Evolutionary conservation across 1,140 invertebrate species (phyloP), one percentile per base, ranked within the genome.

Genomic region (Homarus americanus): DNA sequence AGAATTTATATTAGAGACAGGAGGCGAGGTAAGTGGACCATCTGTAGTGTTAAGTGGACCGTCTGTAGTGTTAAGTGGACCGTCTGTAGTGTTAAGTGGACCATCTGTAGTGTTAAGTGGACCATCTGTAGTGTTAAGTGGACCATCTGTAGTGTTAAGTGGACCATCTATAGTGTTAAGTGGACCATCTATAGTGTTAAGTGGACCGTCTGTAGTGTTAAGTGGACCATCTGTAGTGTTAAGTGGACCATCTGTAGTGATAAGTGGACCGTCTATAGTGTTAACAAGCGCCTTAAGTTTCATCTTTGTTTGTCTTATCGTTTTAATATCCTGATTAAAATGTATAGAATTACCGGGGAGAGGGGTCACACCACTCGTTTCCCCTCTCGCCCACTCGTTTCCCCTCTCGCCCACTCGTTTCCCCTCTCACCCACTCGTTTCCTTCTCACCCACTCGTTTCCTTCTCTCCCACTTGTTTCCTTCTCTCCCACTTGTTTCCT

Each of bases 241-340:
- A 83, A 83, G 63, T 38, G 82, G 58, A 69, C 82, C 82, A 63
- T 66, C 82, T 38, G 63, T 15, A 83, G 63, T 69, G 63, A 32
- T 82, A 58, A 83, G 63, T 38, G 82, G 58, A 69, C 82, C 82
- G 82, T 66, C 82, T 38, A 36, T 15, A 83, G 63, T 69, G 82
- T 83, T 34, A 83, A 83, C 82, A 83, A 28, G 38, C 32, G 69
- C 82, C 82, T 69, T 40, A 83, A 34, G 69, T 38, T 7, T 28
- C 20, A 36, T 34, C 82, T 10, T 12, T 83, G 82, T 83, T 83
- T 83, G 82, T 36, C 63, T 69, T 83, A 83, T 83, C 82, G 82
- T 69, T 83, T 28, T 83, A 66, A 83, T 83, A 83, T 83, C 58
- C 82, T 83, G 82, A 83, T 83, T 83, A 83, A 83, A 83, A 83